These are phyloP conservation scores for Pangasius larnaudii DNA, from an alignment of 2,797 vertebrate genomes.

Conservation along the genomic window DNA sequence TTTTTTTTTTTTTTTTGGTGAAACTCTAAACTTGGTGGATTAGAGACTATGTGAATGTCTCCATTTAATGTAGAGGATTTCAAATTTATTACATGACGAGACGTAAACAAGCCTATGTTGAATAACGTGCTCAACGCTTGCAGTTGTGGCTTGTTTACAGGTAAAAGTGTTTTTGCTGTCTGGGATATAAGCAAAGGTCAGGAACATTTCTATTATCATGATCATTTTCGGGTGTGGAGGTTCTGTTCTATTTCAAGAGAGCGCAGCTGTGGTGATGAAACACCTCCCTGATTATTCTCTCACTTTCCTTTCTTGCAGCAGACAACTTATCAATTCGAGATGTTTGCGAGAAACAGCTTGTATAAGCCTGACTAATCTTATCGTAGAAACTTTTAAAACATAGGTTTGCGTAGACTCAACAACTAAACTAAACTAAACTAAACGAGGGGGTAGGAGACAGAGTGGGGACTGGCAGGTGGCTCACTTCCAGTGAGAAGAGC, in stretches of 20 bases:
- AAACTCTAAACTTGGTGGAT: not conserved
- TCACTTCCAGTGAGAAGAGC: not conserved
- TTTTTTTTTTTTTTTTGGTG: not conserved
- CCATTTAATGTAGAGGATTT: not conserved
- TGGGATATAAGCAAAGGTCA: not conserved
- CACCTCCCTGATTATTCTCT: slow-evolving; percentile 38
- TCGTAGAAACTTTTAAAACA: not conserved
- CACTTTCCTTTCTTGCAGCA: slow-evolving; percentile 35
- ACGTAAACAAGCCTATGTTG: not conserved
- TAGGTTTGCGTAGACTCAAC: not conserved
- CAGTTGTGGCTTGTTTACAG: slow-evolving; percentile 28
- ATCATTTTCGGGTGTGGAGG: slow-evolving; percentile 38
- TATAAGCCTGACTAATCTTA: slow-evolving; percentile 7
- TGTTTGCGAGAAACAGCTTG: slow-evolving; percentile 35
- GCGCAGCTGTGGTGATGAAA: slow-evolving; percentile 48
- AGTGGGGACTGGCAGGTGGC: not conserved
- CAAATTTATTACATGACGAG: no score
- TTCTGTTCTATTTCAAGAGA: slow-evolving; percentile 56
- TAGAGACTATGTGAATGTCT: not conserved
- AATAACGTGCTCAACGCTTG: not conserved
- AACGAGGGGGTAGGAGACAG: not conserved
- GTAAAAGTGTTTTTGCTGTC: slow-evolving; percentile 10
- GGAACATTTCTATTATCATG: slow-evolving; percentile 39
- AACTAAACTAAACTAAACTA: not conserved
- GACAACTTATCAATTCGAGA: slow-evolving; percentile 27